These are phyloP conservation scores for Polypedilum vanderplanki DNA, from an alignment of 1,140 invertebrate genomes.

Conservation along the genomic window DNA sequence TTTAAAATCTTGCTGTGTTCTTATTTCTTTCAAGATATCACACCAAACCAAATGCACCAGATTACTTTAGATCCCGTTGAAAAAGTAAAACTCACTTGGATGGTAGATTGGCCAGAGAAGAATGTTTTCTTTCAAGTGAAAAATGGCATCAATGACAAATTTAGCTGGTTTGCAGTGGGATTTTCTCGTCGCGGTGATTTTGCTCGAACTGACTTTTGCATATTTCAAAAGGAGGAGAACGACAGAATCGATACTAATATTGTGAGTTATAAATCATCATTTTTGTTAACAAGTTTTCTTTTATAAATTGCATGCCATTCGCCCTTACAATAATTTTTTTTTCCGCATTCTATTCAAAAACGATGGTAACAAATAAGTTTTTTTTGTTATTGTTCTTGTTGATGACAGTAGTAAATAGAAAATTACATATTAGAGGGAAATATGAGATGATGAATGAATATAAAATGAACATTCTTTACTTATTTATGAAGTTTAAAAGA, in stretches of 20 bases:
- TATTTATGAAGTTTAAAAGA: too few species aligned
- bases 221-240: slow-evolving; percentile 54
- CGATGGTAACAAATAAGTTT: neutral
- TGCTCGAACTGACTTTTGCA: slow-evolving; percentile 73
- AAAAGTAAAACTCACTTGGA: slow-evolving; percentile 43
- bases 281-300: slow-evolving; percentile 1
- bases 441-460: neutral
- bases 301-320: slow-evolving; percentile 12
- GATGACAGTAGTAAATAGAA: neutral
- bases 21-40: neutral
- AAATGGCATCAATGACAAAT: slow-evolving; percentile 42
- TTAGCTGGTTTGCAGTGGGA: slow-evolving; percentile 76
- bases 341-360: neutral
- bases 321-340: neutral
- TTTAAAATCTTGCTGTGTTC: too few species aligned
- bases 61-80: neutral
- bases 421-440: neutral
- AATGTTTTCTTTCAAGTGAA: slow-evolving; percentile 43
- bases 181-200: slow-evolving; percentile 83
- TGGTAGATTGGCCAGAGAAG: slow-evolving; percentile 44
- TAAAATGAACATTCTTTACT: neutral
- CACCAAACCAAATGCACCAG: neutral
- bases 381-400: neutral
- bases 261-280: slow-evolving; percentile 30
- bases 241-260: slow-evolving; percentile 42